These are phyloP conservation scores for Apis cerana DNA, from an alignment of 1,140 invertebrate genomes.

Conservation along the genomic window DNA sequence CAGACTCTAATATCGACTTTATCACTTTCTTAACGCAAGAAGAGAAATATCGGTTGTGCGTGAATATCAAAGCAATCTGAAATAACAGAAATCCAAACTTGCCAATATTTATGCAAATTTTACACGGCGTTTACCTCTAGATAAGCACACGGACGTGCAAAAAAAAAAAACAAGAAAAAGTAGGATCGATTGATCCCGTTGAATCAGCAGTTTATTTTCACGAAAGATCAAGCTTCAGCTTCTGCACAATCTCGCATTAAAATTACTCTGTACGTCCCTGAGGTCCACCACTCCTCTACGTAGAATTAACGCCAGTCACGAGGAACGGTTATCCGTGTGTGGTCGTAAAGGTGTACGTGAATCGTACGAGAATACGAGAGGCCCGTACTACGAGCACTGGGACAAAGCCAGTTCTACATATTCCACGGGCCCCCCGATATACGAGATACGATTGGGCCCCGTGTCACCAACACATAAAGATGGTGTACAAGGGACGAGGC, in stretches of 20 bases:
- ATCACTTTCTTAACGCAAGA: neutral
- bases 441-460: constrained; percentile 27
- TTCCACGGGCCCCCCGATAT: neutral
- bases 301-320: constrained; percentile 32
- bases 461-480: constrained; percentile 22
- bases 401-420: constrained; percentile 47
- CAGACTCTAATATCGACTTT: neutral
- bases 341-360: constrained; percentile 43
- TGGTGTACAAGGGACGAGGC: neutral
- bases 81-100: neutral
- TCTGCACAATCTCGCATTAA: constrained; percentile 15
- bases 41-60: too few relatives aligned
- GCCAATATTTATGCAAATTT: neutral
- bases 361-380: constrained; percentile 43
- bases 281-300: constrained; percentile 22
- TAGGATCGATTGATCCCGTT: neutral
- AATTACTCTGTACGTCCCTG: constrained; percentile 32
- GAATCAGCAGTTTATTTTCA: neutral
- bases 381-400: constrained; percentile 31
- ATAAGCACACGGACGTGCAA: neutral
- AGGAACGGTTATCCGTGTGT: constrained; percentile 36
- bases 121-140: neutral
- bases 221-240: neutral
- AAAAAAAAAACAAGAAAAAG: neutral
- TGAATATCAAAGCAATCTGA: neutral